These are phyloP conservation scores for Neodiprion pinetum DNA, from an alignment of 1,140 invertebrate genomes.

Conservation along the genomic window DNA sequence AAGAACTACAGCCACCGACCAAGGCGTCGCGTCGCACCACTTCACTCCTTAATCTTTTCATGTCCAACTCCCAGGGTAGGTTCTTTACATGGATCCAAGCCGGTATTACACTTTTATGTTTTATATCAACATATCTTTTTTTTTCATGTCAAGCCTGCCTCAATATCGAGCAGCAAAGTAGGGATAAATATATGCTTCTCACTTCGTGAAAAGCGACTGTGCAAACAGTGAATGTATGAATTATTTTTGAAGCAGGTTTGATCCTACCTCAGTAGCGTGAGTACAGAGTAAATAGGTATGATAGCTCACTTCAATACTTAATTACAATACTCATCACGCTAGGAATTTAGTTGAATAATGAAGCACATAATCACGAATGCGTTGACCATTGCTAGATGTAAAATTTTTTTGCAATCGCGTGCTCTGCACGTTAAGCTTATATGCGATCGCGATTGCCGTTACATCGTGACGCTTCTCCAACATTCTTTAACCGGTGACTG, in stretches of 20 bases:
- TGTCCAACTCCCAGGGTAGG: slow-evolving; percentile 91
- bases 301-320: neutral
- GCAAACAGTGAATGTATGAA: no score
- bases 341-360: neutral
- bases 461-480: neutral
- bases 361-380: neutral
- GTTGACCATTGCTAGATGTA: neutral
- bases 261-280: neutral
- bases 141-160: neutral
- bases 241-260: neutral
- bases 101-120: neutral
- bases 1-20: slow-evolving; percentile 56
- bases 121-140: neutral
- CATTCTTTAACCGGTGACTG: neutral
- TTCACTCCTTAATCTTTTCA: slow-evolving; percentile 92
- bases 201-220: no score
- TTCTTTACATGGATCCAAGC: slow-evolving; percentile 24
- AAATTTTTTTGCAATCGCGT: neutral
- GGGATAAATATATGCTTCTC: no score
- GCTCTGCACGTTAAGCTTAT: neutral
- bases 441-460: neutral
- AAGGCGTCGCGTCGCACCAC: slow-evolving; percentile 91
- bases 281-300: neutral
- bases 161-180: neutral
- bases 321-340: neutral